Conservation (phyloP, 2,888 invertebrate genomes). For the Erannis defoliaria region DNA sequence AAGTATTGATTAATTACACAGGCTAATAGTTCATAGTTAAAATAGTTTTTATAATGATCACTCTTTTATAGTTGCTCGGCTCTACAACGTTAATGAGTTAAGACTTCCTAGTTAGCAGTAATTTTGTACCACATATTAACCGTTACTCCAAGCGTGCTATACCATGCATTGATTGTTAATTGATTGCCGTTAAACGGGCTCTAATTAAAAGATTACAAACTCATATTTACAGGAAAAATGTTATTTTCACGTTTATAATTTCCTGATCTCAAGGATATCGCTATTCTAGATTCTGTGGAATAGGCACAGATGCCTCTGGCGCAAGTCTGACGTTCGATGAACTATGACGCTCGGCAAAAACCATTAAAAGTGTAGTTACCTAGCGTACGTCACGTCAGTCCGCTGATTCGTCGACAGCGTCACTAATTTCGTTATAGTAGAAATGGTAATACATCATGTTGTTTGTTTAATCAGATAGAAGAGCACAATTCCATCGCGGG, state of each 20-base stretch:
- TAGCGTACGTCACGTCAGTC: constrained; percentile 29
- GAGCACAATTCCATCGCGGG: constrained; percentile 34
- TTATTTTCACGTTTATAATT: constrained; percentile 22
- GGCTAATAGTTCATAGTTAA: too few relatives aligned
- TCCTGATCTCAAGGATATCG: constrained; percentile 24
- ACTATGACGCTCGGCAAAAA: constrained; percentile 31
- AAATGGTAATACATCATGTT: constrained; percentile 40
- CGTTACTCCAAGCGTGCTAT: constrained; percentile 7
- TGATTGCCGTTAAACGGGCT: constrained; percentile 19
- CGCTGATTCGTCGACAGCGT: constrained; percentile 26
- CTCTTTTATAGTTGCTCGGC: constrained; percentile 7
- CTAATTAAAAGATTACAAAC: constrained; percentile 24
- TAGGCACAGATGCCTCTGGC: constrained; percentile 23
- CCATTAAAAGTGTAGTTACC: constrained; percentile 30
- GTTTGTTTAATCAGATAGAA: constrained; percentile 40
- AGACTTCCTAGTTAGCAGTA: neutral
- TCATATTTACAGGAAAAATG: constrained; percentile 17
- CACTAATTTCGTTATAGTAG: constrained; percentile 37
- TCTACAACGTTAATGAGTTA: neutral
- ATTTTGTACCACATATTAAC: constrained; percentile 12
- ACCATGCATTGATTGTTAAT: constrained; percentile 21
- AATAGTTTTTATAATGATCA: too few relatives aligned
- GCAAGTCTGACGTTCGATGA: constrained; percentile 27
- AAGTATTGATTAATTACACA: too few relatives aligned
- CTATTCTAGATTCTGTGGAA: constrained; percentile 15